Percentiles rank a stretch among this genome's conserved stretches.
Conservation (phyloP, 1,140 invertebrate species). For the Trichonephila clavipes region DNA sequence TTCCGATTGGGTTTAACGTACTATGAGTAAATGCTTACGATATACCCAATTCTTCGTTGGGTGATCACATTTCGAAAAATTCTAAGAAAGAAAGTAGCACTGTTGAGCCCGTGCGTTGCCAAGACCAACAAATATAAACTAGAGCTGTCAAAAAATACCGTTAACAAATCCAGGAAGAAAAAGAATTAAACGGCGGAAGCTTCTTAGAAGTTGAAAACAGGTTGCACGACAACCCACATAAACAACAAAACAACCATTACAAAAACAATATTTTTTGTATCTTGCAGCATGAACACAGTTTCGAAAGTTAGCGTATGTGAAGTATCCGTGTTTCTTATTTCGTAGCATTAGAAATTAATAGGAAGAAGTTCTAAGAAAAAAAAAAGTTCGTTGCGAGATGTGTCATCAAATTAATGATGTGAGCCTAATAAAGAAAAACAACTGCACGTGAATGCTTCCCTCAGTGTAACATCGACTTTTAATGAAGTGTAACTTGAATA, state of each 20-base stretch:
- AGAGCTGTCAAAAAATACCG: not conserved
- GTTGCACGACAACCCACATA: not conserved
- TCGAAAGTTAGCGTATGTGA: not conserved
- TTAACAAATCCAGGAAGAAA: not conserved
- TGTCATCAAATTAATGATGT: not conserved
- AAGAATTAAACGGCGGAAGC: not conserved
- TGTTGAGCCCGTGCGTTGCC: not conserved
- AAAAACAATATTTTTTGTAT: not conserved
- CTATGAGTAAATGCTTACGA: not conserved
- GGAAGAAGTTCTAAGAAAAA: too few species aligned
- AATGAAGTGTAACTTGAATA: too few species aligned
- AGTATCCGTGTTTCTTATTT: not conserved
- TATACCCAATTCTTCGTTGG: not conserved
- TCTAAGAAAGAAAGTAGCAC: not conserved
- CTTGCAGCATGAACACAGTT: not conserved
- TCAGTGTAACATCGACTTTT: too few species aligned
- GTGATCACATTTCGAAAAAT: not conserved
- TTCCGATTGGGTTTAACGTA: not conserved
- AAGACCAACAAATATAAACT: slow-evolving; percentile 3
- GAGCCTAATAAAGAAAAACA: not conserved
- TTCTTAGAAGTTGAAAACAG: not conserved
- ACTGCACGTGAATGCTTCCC: too few species aligned
- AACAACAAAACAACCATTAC: not conserved
- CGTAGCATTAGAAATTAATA: not conserved
- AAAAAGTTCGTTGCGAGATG: not conserved